Base-by-base conservation (phyloP, 2,113 vertebrate species). In the Paradisaea rubra region DNA sequence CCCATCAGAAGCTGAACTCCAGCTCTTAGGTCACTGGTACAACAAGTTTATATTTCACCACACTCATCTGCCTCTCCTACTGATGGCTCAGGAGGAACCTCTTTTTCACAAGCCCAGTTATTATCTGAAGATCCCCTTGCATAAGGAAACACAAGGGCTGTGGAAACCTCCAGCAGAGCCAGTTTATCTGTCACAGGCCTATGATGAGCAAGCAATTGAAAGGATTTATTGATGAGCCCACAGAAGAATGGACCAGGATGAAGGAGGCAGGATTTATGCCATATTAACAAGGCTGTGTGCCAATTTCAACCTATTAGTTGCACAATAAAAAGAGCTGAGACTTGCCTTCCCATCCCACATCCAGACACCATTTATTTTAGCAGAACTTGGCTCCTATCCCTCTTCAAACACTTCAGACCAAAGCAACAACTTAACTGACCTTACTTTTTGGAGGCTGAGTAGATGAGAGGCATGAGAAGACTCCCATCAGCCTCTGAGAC, bases 221-320 rank as follows among this genome's bases (percentile, higher is more conserved):
- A 81, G 45, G 92, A 96, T 94, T 92, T 93, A 96, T 89, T 68
- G 91, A 93, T 45, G 49, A 94, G 70, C 28, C 44, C 59, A 76
- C 31, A 65, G 86, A 88, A 65, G 61, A 93, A 93, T 2, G 4
- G 57, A 49, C 18, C 15, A 52, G 71, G 84, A 76, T 21, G 87
- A 82, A 82, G 66, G 59, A 65, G 61, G 63, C n/a, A 93, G 35
- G 81, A 95, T 96, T 93, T 93, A 94, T 95, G 57, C 65, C 93
- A 60, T 77, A 91, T 93, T 94, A 94, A 96, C 70, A 87, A 91
- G 85, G 79, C 89, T 63, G 20, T 16, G 44, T 49, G 76, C 82
- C 91, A 94, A 81, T 86, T 96, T 86, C 70, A 85, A 64, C 81
- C 73, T 88, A 84, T 93, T 95, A 96, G 65, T 49, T 88, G 81